These are phyloP conservation scores for Stenchaetothrips biformis DNA, from an alignment of 2,888 invertebrate species.

Conservation along the genomic window DNA sequence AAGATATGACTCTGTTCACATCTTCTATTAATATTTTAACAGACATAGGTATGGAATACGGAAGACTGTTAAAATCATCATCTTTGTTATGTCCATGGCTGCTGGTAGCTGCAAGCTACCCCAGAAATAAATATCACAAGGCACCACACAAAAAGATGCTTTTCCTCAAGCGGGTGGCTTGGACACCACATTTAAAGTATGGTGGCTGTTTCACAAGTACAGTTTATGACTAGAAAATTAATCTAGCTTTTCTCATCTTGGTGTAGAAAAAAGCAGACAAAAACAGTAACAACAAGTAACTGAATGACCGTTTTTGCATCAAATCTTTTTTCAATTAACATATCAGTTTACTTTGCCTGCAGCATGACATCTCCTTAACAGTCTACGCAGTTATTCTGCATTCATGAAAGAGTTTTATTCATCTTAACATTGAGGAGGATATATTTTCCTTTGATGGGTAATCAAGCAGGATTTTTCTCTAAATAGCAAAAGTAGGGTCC, in stretches of 20 bases:
- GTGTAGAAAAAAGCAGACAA: slow-evolving; percentile 8
- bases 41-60: too few species aligned
- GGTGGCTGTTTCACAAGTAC: not conserved
- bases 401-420: too few species aligned
- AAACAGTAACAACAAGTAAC: not conserved
- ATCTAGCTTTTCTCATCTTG: not conserved
- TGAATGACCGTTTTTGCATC: not conserved
- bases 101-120: not conserved
- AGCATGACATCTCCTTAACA: too few species aligned
- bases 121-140: slow-evolving; percentile 15
- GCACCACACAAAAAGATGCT: not conserved
- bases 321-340: not conserved
- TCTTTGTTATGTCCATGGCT: too few species aligned
- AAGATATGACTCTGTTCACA: too few species aligned
- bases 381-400: too few species aligned
- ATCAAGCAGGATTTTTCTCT: slow-evolving; percentile 26
- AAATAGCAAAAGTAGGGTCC: slow-evolving; percentile 29
- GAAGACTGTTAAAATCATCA: too few species aligned
- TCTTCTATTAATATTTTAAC: too few species aligned
- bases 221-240: not conserved
- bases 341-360: not conserved
- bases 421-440: too few species aligned
- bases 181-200: not conserved
- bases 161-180: not conserved
- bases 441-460: too few species aligned